A percentile compares a stretch with the other conserved stretches of the same genome.
These are phyloP conservation scores for Sebastes paucispinis DNA, from an alignment of 2,797 vertebrate genomes.

Conservation along the genomic window DNA sequence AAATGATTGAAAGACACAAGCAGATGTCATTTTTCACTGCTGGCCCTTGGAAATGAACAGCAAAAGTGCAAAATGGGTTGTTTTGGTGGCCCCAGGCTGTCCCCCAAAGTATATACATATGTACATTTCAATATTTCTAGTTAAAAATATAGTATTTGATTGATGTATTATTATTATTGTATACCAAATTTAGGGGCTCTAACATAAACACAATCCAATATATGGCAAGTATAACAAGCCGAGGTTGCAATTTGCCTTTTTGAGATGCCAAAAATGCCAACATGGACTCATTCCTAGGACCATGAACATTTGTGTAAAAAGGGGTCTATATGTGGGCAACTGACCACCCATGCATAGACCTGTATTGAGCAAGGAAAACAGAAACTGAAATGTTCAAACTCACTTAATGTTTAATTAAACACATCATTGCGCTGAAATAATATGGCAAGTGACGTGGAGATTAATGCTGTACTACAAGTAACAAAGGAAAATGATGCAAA, in stretches of 20 bases:
- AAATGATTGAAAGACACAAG: neutral
- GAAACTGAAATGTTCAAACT: too few species aligned
- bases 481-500: too few species aligned
- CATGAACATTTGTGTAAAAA: too few species aligned
- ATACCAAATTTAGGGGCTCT: neutral
- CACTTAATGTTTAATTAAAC: too few species aligned
- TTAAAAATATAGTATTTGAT: neutral
- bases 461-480: too few species aligned
- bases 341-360: too few species aligned
- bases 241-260: neutral
- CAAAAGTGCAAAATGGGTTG: too few species aligned
- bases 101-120: neutral
- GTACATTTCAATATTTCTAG: neutral
- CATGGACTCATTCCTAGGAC: too few species aligned
- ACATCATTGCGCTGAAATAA: too few species aligned
- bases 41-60: neutral
- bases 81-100: too few species aligned
- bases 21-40: neutral
- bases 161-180: neutral
- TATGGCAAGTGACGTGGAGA: too few species aligned
- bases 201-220: neutral
- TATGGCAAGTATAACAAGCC: neutral
- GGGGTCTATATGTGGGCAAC: accelerated
- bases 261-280: neutral
- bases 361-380: too few species aligned